Base-by-base conservation (phyloP, 2,797 vertebrate genomes). In the Channallabes apus region DNA sequence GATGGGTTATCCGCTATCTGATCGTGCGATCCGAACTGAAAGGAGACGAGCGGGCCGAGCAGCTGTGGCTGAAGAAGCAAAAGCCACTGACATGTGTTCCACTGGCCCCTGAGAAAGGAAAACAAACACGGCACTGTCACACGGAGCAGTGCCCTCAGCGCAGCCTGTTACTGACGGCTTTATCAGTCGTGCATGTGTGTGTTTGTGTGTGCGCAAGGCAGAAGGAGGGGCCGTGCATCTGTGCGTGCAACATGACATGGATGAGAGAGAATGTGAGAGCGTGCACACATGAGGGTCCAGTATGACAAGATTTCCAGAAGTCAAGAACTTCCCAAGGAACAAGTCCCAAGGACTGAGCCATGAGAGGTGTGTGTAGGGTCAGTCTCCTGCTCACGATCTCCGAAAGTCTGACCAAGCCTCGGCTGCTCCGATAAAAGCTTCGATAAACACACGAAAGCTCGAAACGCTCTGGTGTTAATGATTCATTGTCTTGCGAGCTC, bases 11-110 rank as follows among this genome's bases (percentile, higher is more conserved):
- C 77, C 32, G 27, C 65, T 81, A 81, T 86, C 77, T 84, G 85
- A 76, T 85, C 72, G 24, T 67, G 69, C 51, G 62, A 54, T 58
- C 54, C 38, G 76, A 84, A 81, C 56, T 22, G 85, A 77, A 80
- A 80, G 62, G 76, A 71, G 54, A 61, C 51, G 17, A 83, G 72
- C 38, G 56, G 65, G 64, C 82, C 69, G 17, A 85, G 82, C 88
- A 89, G 88, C 84, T 89, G 85, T 75, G 83, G 71, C 69, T 72
- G 81, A 76, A 83, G 85, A 82, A 84, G 83, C 69, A 84, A 86
- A 86, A 89, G 85, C 81, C 87, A 85, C 24, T 86, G 83, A 86
- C 82, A 86, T 86, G 87, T 84, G 83, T 85, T 85, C 77, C 85
- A 73, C 41, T 5, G 82, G 82, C 80, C 82, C 75, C 72, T 46